Conservation (phyloP, 2,888 invertebrate species). For the Eristalis intricaria region DNA sequence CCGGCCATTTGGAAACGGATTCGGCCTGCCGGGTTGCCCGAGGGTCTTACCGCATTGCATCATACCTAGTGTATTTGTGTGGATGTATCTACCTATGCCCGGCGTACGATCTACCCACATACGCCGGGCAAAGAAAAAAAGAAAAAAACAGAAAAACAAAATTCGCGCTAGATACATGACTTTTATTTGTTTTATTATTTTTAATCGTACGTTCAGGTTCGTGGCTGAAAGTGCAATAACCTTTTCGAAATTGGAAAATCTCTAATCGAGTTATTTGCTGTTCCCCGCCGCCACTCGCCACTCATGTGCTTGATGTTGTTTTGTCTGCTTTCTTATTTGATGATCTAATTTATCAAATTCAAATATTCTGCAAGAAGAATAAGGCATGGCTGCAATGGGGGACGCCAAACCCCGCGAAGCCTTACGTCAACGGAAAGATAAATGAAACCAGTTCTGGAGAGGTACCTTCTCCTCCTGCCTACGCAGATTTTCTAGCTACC, state of each 20-base stretch:
- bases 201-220: conserved; percentile 38
- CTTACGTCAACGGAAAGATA: conserved; percentile 7
- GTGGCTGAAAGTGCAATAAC: conserved; percentile 67
- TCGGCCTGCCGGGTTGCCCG: neutral
- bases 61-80: conserved; percentile 3
- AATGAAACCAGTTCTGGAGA: conserved; percentile 49
- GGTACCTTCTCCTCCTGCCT: conserved; percentile 38
- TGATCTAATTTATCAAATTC: conserved; percentile 46
- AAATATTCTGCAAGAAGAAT: conserved; percentile 10
- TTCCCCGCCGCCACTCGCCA: conserved; percentile 20
- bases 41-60: conserved; percentile 43
- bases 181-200: conserved; percentile 51
- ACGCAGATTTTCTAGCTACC: conserved; percentile 35
- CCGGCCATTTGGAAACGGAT: neutral
- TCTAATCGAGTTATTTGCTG: conserved; percentile 46
- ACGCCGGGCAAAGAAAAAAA: neutral
- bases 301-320: conserved; percentile 2
- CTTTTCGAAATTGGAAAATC: conserved; percentile 43
- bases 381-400: conserved; percentile 24
- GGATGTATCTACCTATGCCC: neutral
- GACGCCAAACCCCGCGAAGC: neutral
- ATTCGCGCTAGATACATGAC: conserved; percentile 39
- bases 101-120: conserved; percentile 50
- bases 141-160: neutral
- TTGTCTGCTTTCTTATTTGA: conserved; percentile 5